A percentile compares a stretch with the other conserved stretches of the same genome.
Conservation (phyloP, 2,888 invertebrate genomes). For the Agriopis leucophaearia region DNA sequence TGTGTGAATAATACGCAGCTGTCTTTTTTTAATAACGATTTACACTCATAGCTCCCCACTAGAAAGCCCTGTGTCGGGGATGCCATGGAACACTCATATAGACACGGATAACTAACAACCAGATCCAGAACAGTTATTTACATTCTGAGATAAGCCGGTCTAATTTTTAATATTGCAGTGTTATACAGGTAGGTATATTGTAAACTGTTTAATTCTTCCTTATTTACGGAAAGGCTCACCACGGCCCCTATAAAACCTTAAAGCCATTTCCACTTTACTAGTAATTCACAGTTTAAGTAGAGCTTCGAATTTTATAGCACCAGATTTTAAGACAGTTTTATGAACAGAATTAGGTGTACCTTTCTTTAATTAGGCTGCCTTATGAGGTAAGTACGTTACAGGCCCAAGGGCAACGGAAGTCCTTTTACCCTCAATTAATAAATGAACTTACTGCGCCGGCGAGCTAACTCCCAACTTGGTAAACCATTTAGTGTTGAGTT, state of each 20-base stretch:
- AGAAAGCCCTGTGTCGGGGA: too few species aligned
- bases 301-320: conserved; percentile 23
- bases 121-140: too few species aligned
- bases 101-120: too few species aligned
- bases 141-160: too few species aligned
- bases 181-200: not conserved
- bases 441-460: conserved; percentile 51
- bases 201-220: conserved; percentile 9
- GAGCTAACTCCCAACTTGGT: conserved; percentile 48
- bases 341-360: conserved; percentile 32
- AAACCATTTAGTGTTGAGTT: conserved; percentile 55
- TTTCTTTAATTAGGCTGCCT: conserved; percentile 35
- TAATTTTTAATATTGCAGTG: not conserved
- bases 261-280: conserved; percentile 23
- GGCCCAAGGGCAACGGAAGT: conserved; percentile 47
- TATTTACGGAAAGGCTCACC: conserved; percentile 16
- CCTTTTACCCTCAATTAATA: conserved; percentile 54
- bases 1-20: too few species aligned
- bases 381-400: conserved; percentile 32
- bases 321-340: conserved; percentile 35
- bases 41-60: too few species aligned
- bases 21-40: too few species aligned
- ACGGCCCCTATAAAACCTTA: conserved; percentile 20
- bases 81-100: too few species aligned
- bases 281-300: conserved; percentile 27